Conservation (phyloP, 1,140 invertebrate species). For the Magallana angulata region DNA sequence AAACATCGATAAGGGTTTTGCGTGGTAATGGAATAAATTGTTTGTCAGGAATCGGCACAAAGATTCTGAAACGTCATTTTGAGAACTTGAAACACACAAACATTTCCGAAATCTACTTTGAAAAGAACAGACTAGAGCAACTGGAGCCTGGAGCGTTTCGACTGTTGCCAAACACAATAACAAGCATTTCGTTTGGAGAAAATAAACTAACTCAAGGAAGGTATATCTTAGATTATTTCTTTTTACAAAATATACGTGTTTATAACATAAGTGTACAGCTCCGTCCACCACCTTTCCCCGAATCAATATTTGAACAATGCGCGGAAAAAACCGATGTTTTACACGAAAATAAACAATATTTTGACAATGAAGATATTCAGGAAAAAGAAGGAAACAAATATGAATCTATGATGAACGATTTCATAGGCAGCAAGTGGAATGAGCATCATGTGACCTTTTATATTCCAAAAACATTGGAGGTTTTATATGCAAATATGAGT, state of each 20-base stretch:
- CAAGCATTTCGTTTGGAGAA: background rate
- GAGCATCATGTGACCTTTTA: background rate
- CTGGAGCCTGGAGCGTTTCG: background rate
- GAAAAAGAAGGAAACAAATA: background rate
- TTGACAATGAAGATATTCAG: no score
- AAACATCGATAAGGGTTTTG: background rate
- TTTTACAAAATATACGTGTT: background rate
- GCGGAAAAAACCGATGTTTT: background rate
- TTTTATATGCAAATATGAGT: background rate
- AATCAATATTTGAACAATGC: background rate
- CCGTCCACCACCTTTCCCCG: background rate
- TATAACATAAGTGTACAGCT: background rate
- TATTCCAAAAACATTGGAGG: background rate
- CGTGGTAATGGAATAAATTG: background rate
- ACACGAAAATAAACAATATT: background rate
- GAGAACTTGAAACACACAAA: background rate
- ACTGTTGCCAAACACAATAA: background rate
- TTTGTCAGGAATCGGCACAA: background rate
- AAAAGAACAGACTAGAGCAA: conserved; percentile 3
- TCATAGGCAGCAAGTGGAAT: background rate
- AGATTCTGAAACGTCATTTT: background rate
- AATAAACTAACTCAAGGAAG: conserved; percentile 11
- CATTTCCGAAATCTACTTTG: background rate
- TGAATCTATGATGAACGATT: no score
- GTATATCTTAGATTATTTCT: background rate